phyloP scores from a whole-genome alignment of 2,888 invertebrate species.

The Norana najaformis region DNA sequence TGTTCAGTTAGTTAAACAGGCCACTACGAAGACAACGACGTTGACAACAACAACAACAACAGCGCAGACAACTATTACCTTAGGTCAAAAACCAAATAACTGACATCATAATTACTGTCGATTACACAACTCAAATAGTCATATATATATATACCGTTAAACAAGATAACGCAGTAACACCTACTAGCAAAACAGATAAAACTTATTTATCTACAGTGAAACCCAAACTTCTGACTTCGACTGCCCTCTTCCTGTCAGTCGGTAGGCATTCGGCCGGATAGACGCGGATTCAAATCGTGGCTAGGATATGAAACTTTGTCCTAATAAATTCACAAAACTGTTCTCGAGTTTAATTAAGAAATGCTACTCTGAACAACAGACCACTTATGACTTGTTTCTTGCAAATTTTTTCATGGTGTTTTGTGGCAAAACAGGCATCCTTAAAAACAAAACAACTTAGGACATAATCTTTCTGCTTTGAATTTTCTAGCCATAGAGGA shows the following conservation, averaged over 20 bases:
- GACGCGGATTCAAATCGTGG: background rate
- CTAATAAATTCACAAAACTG: background rate
- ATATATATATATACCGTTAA: background rate
- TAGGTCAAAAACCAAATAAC: conserved; percentile 13
- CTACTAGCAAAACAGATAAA: conserved; percentile 5
- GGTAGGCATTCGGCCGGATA: background rate
- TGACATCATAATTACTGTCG: background rate
- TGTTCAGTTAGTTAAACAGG: background rate
- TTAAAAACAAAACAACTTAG: background rate
- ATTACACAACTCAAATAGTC: conserved; percentile 13
- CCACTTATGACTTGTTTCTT: background rate
- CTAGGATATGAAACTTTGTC: background rate
- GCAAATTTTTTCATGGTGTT: background rate
- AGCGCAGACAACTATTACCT: background rate
- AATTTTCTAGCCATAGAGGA: background rate
- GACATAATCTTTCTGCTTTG: background rate
- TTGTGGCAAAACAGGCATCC: background rate
- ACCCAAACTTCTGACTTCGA: background rate
- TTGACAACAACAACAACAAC: background rate
- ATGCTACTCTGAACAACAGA: background rate
- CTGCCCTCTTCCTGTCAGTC: background rate
- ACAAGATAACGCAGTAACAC: background rate
- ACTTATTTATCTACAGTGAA: conserved; percentile 6
- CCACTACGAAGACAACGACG: background rate
- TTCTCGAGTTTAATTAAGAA: background rate